phyloP scores from a whole-genome alignment of 1,140 invertebrate species.

The Mylabris phalerata region DNA sequence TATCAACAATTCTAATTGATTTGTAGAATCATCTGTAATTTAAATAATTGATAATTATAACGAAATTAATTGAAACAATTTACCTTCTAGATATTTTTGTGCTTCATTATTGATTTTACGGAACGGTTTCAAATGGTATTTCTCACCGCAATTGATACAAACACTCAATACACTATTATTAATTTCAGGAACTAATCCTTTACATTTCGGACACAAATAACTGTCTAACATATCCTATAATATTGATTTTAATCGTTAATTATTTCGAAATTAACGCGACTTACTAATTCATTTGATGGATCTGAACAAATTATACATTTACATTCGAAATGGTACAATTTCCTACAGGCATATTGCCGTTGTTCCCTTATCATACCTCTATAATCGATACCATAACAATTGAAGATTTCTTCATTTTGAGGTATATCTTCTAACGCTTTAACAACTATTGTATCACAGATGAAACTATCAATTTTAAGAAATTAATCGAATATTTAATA shows the following conservation, averaged over 20 bases:
- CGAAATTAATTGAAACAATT: not conserved
- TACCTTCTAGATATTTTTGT: constrained; percentile 31
- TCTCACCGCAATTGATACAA: constrained; percentile 27
- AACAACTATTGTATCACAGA: constrained; percentile 34
- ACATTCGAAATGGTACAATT: constrained; percentile 38
- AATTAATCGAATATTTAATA: not conserved
- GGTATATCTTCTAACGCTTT: constrained; percentile 35
- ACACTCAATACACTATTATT: constrained; percentile 15
- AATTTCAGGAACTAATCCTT: constrained; percentile 27
- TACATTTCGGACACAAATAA: constrained; percentile 30
- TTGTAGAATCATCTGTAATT: constrained; percentile 21
- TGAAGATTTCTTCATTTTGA: constrained; percentile 37
- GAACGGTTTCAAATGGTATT: constrained; percentile 23
- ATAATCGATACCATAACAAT: constrained; percentile 40
- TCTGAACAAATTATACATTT: constrained; percentile 35
- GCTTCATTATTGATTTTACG: constrained; percentile 28
- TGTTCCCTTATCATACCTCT: constrained; percentile 24
- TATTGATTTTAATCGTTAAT: constrained; percentile 2
- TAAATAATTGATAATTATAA: constrained; percentile 2
- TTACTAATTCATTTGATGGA: constrained; percentile 30
- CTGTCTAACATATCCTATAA: constrained; percentile 30
- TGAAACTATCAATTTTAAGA: constrained; percentile 29
- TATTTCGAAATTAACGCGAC: not conserved
- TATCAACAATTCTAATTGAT: constrained; percentile 25
- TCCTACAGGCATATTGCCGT: constrained; percentile 29